Conservation (phyloP, 2,888 invertebrate species). For the Campopleginae sp. region DNA sequence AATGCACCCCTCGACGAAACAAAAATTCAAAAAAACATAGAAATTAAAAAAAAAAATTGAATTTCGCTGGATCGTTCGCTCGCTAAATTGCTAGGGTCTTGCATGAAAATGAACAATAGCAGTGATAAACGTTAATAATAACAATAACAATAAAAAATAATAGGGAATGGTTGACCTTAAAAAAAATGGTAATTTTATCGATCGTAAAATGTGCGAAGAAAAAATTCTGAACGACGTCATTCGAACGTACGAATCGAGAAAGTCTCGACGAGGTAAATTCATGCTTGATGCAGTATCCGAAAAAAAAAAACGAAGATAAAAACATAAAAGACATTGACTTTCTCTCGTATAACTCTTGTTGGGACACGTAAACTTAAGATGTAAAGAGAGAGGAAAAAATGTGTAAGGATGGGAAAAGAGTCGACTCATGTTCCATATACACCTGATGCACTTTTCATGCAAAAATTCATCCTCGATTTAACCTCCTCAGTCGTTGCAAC, state of each 20-base stretch:
- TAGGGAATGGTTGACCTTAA: neutral
- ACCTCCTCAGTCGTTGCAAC: conserved; percentile 21
- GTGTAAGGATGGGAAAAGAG: conserved; percentile 26
- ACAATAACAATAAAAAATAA: neutral
- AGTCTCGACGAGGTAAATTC: conserved; percentile 37
- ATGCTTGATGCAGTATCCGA: conserved; percentile 27
- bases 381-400: conserved; percentile 24
- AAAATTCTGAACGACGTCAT: conserved; percentile 15
- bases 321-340: conserved; percentile 51
- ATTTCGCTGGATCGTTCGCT: no score
- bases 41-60: neutral
- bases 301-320: conserved; percentile 14
- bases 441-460: conserved; percentile 56
- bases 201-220: conserved; percentile 10
- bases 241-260: conserved; percentile 39
- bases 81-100: neutral
- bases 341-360: conserved; percentile 42
- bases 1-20: conserved; percentile 12
- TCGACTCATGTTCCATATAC: conserved; percentile 33
- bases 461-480: conserved; percentile 56
- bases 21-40: neutral
- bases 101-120: neutral
- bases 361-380: conserved; percentile 10
- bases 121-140: neutral
- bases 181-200: neutral